phyloP scores from a whole-genome alignment of 2,113 vertebrate species.

The Hiodon alosoides region DNA sequence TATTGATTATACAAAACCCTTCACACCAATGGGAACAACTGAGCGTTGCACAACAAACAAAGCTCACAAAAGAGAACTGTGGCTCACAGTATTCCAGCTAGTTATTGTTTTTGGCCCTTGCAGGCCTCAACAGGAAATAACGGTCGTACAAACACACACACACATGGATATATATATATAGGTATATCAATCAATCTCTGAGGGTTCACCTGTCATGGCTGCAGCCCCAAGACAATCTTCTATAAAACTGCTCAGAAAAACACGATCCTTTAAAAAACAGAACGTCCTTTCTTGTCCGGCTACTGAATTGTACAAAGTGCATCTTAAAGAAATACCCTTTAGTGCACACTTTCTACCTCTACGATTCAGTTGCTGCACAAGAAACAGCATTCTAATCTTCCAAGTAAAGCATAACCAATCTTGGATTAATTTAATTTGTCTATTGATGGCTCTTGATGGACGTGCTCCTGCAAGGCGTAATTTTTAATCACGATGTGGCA shows the following conservation, averaged over 20 bases:
- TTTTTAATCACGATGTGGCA: constrained; percentile 1
- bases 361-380: constrained; percentile 1
- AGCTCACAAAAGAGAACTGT: constrained; percentile 3
- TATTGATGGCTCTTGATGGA: constrained; percentile 3
- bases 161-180: no score
- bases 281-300: no score
- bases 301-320: background rate
- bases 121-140: constrained; percentile 15
- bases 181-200: no score
- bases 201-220: no score
- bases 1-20: constrained; percentile 23
- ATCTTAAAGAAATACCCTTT: background rate
- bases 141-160: background rate
- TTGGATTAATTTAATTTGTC: constrained; percentile 1
- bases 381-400: constrained; percentile 1
- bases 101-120: constrained; percentile 26
- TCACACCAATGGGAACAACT: constrained; percentile 4
- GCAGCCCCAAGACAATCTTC: no score
- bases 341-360: background rate
- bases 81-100: background rate
- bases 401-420: background rate
- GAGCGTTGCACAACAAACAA: constrained; percentile 20
- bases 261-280: no score
- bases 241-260: no score
- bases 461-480: background rate